phyloP scores from a whole-genome alignment of 2,113 vertebrate genomes.

The Sander lucioperca region DNA sequence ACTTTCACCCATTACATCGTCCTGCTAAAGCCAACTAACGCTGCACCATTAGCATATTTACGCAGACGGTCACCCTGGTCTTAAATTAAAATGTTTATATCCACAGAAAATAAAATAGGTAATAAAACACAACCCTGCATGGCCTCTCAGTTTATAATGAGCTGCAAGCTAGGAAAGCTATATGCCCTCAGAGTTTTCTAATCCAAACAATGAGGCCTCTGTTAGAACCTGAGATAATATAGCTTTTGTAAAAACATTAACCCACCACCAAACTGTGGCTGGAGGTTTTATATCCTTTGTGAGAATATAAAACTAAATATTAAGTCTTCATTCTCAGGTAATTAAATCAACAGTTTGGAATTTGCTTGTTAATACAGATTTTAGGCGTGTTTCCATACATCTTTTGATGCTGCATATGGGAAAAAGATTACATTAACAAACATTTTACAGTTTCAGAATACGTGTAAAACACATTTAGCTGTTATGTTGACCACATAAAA shows the following conservation, averaged over 20 bases:
- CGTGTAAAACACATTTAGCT: background rate
- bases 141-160: conserved; percentile 60
- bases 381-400: conserved; percentile 17
- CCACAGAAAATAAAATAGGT: conserved; percentile 64
- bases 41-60: conserved; percentile 47
- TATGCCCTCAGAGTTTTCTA: conserved; percentile 41
- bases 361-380: conserved; percentile 27
- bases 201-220: conserved; percentile 66
- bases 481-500: background rate
- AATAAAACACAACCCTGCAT: conserved; percentile 66
- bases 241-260: conserved; percentile 25
- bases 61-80: conserved; percentile 22
- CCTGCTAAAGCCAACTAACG: conserved; percentile 21
- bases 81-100: conserved; percentile 67
- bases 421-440: conserved; percentile 2
- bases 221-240: conserved; percentile 50
- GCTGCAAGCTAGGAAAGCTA: conserved; percentile 35
- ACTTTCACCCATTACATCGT: conserved; percentile 37
- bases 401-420: background rate
- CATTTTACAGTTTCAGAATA: conserved; percentile 15
- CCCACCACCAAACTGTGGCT: conserved; percentile 1
- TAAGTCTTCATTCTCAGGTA: conserved; percentile 29
- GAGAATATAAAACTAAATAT: conserved; percentile 58
- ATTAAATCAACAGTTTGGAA: conserved; percentile 37
- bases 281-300: conserved; percentile 46